A percentile compares a stretch with the other conserved stretches of the same genome.
Conservation (phyloP, 2,888 invertebrate species). For the Drosophila trichaetosa region DNA sequence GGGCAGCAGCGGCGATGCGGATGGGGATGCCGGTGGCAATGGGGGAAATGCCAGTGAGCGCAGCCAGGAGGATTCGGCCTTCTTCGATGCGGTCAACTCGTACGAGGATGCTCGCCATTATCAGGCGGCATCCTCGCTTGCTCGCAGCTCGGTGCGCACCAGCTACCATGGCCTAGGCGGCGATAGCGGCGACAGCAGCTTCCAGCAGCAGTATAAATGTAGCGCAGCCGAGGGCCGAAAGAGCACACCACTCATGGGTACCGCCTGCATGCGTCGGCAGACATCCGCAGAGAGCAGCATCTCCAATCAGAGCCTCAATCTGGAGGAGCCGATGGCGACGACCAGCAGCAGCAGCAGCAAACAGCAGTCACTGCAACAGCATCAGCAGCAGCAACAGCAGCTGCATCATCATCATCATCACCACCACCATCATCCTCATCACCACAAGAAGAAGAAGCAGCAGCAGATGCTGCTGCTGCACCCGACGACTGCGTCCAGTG, state of each 20-base stretch:
- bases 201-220: constrained; percentile 84
- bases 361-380: constrained; percentile 37
- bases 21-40: constrained; percentile 12
- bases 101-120: constrained; percentile 81
- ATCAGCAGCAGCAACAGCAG: constrained; percentile 23
- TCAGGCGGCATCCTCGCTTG: constrained; percentile 81
- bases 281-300: constrained; percentile 85
- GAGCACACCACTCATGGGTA: constrained; percentile 77
- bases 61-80: constrained; percentile 82
- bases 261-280: constrained; percentile 83
- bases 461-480: constrained; percentile 12
- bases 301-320: constrained; percentile 84
- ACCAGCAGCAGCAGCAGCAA: constrained; percentile 33
- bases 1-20: constrained; percentile 77
- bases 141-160: constrained; percentile 84
- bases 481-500: constrained; percentile 4
- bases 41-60: constrained; percentile 77
- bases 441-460: constrained; percentile 66
- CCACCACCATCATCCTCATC: constrained; percentile 57
- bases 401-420: constrained; percentile 55
- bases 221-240: constrained; percentile 71
- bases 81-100: constrained; percentile 81
- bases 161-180: constrained; percentile 81
- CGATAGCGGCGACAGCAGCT: constrained; percentile 83
- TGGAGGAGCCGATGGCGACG: constrained; percentile 75